These are phyloP conservation scores for Cyrtorhinus lividipennis DNA, from an alignment of 1,140 invertebrate genomes.

Conservation along the genomic window DNA sequence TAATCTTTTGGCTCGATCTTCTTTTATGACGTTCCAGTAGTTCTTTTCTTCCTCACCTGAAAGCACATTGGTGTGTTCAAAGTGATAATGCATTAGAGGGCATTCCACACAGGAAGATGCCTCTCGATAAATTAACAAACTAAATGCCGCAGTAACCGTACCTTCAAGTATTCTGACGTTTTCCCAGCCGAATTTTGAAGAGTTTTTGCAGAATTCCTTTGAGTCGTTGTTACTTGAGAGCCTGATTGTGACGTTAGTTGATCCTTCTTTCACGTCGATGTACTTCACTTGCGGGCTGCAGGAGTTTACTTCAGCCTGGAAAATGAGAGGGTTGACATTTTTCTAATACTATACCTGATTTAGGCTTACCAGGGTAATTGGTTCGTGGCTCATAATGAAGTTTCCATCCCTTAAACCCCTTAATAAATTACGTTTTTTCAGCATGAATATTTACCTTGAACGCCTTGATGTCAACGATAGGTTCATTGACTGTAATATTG, in stretches of 20 bases:
- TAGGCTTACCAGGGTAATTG: no score
- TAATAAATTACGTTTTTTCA: no score
- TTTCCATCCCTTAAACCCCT: no score
- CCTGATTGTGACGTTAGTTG: slow-evolving; percentile 38
- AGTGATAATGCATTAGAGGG: no score
- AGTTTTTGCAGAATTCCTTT: slow-evolving; percentile 30
- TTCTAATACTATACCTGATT: no score
- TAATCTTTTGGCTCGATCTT: slow-evolving; percentile 40
- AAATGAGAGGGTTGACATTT: slow-evolving; percentile 18
- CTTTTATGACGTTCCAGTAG: slow-evolving; percentile 48
- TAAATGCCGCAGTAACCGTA: no score
- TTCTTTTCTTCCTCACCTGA: slow-evolving; percentile 40
- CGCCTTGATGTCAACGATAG: slow-evolving; percentile 43
- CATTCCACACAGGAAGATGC: no score
- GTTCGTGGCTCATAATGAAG: no score
- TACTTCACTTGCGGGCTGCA: slow-evolving; percentile 28
- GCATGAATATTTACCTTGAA: slow-evolving; percentile 40
- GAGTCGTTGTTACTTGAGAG: slow-evolving; percentile 41
- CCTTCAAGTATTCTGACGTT: slow-evolving; percentile 30
- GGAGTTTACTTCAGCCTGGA: slow-evolving; percentile 29
- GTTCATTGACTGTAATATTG: slow-evolving; percentile 41
- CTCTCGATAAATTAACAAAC: no score
- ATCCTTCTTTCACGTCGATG: slow-evolving; percentile 30
- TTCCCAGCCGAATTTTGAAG: slow-evolving; percentile 27
- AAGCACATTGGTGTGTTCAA: slow-evolving; percentile 27